phyloP scores from a whole-genome alignment of 2,888 invertebrate genomes.

The Heliconius ismenius region DNA sequence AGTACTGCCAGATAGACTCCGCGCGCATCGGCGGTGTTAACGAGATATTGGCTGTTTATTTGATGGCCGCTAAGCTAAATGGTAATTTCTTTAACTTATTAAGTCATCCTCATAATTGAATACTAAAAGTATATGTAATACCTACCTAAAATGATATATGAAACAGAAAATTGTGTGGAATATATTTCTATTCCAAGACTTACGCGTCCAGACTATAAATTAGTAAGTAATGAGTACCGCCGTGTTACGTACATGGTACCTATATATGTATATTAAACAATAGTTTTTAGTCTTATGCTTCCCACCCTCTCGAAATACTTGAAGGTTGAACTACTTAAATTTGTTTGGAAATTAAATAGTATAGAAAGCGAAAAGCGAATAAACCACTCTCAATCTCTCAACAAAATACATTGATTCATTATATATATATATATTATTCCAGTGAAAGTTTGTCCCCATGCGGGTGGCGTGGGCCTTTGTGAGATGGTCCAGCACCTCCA shows the following conservation, averaged over 20 bases:
- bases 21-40: conserved; percentile 94
- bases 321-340: not conserved
- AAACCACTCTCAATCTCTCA: no score
- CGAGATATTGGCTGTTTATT: conserved; percentile 92
- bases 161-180: not conserved
- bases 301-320: not conserved
- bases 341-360: no score
- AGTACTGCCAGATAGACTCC: conserved; percentile 95
- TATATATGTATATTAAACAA: no score
- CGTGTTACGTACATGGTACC: not conserved
- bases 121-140: not conserved
- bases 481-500: conserved; percentile 97
- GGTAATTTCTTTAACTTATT: conserved; percentile 62
- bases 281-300: no score
- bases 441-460: conserved; percentile 97
- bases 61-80: conserved; percentile 93
- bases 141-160: not conserved
- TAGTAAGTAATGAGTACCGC: not conserved
- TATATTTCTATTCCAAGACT: not conserved
- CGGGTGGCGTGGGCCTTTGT: conserved; percentile 96
- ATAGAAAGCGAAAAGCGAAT: no score
- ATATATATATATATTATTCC: conserved; percentile 46
- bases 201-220: not conserved
- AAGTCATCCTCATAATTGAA: not conserved
- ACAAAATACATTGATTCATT: not conserved